Conservation (phyloP, 2,113 vertebrate genomes). For the Castor canadensis region DNA sequence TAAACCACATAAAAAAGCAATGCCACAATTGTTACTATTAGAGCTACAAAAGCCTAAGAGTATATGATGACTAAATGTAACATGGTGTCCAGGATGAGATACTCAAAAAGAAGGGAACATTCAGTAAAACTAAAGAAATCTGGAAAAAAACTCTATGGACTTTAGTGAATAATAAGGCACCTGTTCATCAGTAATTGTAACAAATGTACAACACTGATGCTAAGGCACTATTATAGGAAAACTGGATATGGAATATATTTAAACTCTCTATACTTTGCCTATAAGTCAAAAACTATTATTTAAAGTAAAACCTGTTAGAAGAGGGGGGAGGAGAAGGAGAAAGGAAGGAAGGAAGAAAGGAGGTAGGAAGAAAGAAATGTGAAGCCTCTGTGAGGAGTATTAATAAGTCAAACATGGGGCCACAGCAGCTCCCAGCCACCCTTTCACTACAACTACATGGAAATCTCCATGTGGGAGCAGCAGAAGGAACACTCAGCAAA, state of each 20-base stretch:
- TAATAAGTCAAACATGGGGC: background rate
- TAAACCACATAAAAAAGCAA: background rate
- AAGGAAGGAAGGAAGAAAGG: background rate
- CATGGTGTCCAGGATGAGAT: background rate
- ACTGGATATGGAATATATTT: background rate
- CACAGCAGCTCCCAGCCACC: background rate
- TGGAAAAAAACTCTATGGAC: background rate
- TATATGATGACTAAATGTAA: background rate
- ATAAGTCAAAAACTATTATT: background rate
- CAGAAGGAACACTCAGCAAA: background rate
- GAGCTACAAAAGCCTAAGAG: background rate
- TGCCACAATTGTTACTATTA: background rate
- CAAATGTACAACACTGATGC: background rate
- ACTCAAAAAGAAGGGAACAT: background rate
- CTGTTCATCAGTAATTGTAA: background rate
- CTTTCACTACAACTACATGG: rapidly evolving
- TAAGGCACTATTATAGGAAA: background rate
- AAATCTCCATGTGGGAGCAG: rapidly evolving
- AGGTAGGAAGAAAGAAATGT: background rate
- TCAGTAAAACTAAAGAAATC: background rate
- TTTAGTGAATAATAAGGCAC: background rate
- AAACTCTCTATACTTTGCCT: background rate
- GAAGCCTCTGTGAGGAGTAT: background rate
- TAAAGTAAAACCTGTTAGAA: background rate
- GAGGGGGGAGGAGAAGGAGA: background rate